phyloP scores from a whole-genome alignment of 2,113 vertebrate genomes.

The Mirza zaza region DNA sequence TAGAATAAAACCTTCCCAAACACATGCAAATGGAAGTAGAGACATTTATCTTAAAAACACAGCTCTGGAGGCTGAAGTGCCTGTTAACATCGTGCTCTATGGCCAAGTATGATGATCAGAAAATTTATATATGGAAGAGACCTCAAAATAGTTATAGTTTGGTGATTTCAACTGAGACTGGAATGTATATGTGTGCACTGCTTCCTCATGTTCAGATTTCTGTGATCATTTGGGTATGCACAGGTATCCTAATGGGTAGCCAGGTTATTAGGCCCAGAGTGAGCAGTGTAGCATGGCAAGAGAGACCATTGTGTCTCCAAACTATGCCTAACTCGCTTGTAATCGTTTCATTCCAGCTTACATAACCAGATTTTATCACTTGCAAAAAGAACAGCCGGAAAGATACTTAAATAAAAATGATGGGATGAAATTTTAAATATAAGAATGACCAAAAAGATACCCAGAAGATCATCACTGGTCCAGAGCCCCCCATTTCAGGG shows the following conservation, averaged over 20 bases:
- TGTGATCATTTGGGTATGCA: background rate
- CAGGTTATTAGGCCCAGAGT: background rate
- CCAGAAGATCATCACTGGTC: slow-evolving; percentile 78
- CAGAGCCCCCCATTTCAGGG: slow-evolving; percentile 78
- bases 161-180: background rate
- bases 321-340: background rate
- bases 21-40: background rate
- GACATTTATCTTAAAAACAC: slow-evolving; percentile 2
- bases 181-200: accelerated
- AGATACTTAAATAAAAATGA: slow-evolving; percentile 61
- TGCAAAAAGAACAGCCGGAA: slow-evolving; percentile 39
- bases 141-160: background rate
- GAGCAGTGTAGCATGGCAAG: background rate
- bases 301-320: background rate
- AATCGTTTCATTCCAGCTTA: slow-evolving; percentile 23
- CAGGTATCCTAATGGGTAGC: background rate
- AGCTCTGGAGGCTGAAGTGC: background rate
- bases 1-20: background rate
- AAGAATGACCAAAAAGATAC: slow-evolving; percentile 76
- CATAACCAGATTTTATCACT: slow-evolving; percentile 52
- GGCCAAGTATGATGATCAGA: background rate
- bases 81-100: background rate
- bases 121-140: background rate
- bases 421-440: slow-evolving; percentile 62
- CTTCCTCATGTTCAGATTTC: accelerated